Conservation (phyloP, 1,140 invertebrate species). For the Ceratosolen fusciceps region DNA sequence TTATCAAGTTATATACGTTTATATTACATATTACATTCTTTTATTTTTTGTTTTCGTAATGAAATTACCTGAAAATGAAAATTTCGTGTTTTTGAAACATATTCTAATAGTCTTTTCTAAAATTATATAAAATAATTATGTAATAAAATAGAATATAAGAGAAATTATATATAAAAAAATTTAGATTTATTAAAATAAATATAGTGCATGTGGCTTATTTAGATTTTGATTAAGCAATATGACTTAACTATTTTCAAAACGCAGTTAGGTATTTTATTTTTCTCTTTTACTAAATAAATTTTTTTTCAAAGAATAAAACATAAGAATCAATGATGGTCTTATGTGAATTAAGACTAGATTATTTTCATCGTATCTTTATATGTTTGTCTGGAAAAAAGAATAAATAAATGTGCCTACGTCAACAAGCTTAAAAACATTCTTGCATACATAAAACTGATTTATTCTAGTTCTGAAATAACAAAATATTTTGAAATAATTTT, state of each 20-base stretch:
- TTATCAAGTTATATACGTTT: too few relatives aligned
- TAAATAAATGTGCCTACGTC: too few relatives aligned
- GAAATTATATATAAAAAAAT: too few relatives aligned
- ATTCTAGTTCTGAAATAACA: too few relatives aligned
- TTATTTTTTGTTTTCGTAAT: too few relatives aligned
- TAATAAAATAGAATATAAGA: neutral
- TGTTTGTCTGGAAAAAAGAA: slow-evolving; percentile 25
- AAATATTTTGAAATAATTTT: too few relatives aligned
- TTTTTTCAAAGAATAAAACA: slow-evolving; percentile 30
- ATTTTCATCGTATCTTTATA: slow-evolving; percentile 23
- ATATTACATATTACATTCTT: too few relatives aligned
- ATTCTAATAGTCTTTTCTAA: too few relatives aligned
- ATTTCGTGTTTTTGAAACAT: too few relatives aligned
- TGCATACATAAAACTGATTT: too few relatives aligned
- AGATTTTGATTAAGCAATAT: slow-evolving; percentile 39
- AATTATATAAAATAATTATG: too few relatives aligned
- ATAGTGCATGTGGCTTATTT: slow-evolving; percentile 52
- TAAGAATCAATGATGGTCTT: slow-evolving; percentile 28
- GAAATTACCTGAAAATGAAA: too few relatives aligned
- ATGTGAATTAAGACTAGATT: slow-evolving; percentile 32
- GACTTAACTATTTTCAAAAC: slow-evolving; percentile 25
- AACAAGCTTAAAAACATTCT: neutral
- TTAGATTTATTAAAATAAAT: neutral
- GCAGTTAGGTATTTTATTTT: slow-evolving; percentile 9
- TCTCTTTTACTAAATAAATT: slow-evolving; percentile 19